Base-by-base conservation (phyloP, 2,113 vertebrate species). In the Chroicocephalus ridibundus region DNA sequence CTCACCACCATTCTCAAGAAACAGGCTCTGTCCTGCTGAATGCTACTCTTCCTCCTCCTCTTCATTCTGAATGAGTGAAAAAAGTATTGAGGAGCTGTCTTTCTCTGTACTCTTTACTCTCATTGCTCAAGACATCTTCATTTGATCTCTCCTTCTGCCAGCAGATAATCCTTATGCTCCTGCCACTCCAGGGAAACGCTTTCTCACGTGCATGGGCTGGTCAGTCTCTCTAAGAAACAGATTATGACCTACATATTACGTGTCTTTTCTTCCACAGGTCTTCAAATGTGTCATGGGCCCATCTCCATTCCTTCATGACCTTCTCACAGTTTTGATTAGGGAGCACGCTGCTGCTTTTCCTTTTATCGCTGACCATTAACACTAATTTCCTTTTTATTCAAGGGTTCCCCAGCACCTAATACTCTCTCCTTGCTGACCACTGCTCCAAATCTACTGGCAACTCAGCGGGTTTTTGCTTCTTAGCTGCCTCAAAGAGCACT, bases 201-300 rank as follows among this genome's bases (percentile, higher is more conserved):
- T 46, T 21, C 36, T 47, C 38, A 65, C 34, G 29, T 13, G 47
- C 55, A 46, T 0, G 1, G 62, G 44, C 57, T 60, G n/a, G 32
- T 58, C 62, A 52, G 64, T 27, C 51, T n/a, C 19, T 51, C 68
- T 20, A 58, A 49, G 62, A 64, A 75, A 81, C 29, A 76, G 24
- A 57, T n/a, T 36, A 22, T 2, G 22, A 21, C n/a, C 31, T 24
- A 36, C 4, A 2, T n/a, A n/a, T 32, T 66, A 46, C 1, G 0
- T 21, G 26, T 65, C 49, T 40, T 60, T 38, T 76, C 74, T 54
- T 54, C 31, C 77, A 82, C 20, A n/a, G 38, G 34, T 70, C 46
- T 61, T 82, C 46, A 40, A 16, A 32, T 6, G 8, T 20, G 34
- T 25, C 65, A 15, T 26, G 20, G 68, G 26, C 21, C 46, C 36